Percentiles rank a stretch among this genome's conserved stretches.
Conservation (phyloP, 2,113 vertebrate genomes). For the Pelecanoides urinatrix region DNA sequence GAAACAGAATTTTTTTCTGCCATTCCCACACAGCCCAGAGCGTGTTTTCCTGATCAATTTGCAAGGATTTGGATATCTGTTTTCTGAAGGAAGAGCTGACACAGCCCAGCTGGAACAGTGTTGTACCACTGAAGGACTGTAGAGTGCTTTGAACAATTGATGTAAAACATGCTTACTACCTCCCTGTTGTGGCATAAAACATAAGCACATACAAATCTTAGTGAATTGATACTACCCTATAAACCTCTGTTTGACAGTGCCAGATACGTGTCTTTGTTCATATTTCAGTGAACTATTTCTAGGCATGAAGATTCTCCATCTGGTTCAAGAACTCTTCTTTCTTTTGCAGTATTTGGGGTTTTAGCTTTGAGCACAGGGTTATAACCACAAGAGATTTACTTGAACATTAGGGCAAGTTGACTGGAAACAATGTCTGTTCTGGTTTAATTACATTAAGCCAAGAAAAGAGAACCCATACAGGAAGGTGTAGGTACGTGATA, state of each 20-base stretch:
- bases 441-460: not conserved
- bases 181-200: not conserved
- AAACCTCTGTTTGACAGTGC: not conserved
- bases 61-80: not conserved
- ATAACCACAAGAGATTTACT: not conserved
- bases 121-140: not conserved
- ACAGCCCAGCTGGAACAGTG: not conserved
- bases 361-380: not conserved
- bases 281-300: not conserved
- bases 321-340: not conserved
- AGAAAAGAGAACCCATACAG: not conserved
- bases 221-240: not conserved
- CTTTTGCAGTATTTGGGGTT: not conserved
- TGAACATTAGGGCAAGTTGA: not conserved
- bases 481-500: constrained; percentile 2
- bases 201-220: not conserved
- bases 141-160: not conserved
- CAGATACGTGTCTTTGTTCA: not conserved
- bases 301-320: not conserved
- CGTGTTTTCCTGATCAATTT: not conserved
- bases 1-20: not conserved
- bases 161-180: not conserved
- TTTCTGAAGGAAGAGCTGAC: not conserved
- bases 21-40: not conserved
- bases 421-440: not conserved